Percentiles rank a stretch among this genome's conserved stretches.
phyloP scores from a whole-genome alignment of 2,113 vertebrate species.

The Microcebus murinus region DNA sequence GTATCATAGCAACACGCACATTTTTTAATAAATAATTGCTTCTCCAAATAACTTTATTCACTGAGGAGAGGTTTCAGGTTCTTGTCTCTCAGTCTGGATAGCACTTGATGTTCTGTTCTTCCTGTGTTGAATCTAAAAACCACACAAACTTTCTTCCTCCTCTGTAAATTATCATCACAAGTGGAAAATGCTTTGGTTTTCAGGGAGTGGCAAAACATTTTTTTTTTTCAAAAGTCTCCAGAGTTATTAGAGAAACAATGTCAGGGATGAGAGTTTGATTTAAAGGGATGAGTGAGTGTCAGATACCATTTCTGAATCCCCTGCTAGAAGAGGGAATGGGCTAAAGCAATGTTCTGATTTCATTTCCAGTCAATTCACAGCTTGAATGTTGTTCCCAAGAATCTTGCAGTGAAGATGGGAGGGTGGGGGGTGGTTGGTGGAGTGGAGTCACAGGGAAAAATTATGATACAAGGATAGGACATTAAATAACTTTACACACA shows the following conservation, averaged over 20 bases:
- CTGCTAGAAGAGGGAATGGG: neutral
- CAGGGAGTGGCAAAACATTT: neutral
- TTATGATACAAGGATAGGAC: neutral
- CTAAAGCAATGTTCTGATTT: neutral
- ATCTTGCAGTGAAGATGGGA: neutral
- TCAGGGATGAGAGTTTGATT: constrained; percentile 22
- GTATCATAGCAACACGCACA: constrained; percentile 60
- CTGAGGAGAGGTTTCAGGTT: constrained; percentile 63
- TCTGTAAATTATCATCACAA: constrained; percentile 60
- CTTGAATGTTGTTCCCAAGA: neutral
- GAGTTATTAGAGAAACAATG: constrained; percentile 26
- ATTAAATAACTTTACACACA: neutral
- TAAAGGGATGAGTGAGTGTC: constrained; percentile 25
- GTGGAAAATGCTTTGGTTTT: constrained; percentile 61
- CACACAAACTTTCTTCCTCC: neutral
- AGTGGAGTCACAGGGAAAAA: neutral
- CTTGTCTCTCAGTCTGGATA: constrained; percentile 27
- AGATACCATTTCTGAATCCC: neutral
- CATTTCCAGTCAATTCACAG: constrained; percentile 18
- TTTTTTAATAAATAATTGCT: constrained; percentile 61
- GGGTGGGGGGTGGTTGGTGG: neutral
- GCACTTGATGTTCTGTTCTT: constrained; percentile 57
- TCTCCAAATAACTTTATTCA: constrained; percentile 74
- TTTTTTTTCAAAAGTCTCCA: constrained; percentile 27
- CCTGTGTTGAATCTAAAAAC: constrained; percentile 64